Evolutionary conservation across 2,113 vertebrate species (phyloP), one percentile per base, ranked within the genome.

Genomic region (Rhea pennata): DNA sequence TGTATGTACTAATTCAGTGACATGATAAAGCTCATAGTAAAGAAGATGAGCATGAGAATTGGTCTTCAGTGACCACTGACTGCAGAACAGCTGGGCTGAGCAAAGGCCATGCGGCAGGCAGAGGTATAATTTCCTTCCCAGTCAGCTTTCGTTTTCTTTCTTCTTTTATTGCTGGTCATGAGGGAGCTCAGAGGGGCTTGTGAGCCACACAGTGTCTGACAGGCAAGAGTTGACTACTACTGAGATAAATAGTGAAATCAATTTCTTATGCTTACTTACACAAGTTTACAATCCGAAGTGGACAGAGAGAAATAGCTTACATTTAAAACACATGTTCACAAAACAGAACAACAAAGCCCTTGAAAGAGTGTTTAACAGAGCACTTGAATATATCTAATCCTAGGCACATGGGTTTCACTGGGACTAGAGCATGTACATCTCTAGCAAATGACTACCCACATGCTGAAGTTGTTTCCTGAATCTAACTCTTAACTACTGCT

Each of bases 391-490:
- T 27, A 10, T 58, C 79, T 64, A 65, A 84, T 9, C 15, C 90
- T 74, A 92, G 73, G 42, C 12, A 48, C 1, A 1, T 6, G 48
- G 58, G 48, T 76, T 92, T 87, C 69, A 46, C 48, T 44, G 58
- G 26, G 33, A 64, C 69, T 61, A 39, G 51, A 71, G 12, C 39
- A 59, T 16, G 6, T 54, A 51, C 2, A 0, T 31, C 26, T 66
- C 40, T 90, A 75, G 76, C 75, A 90, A 91, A 78, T 78, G 70
- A 84, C 91, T 94, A 67, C 50, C 84, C 83, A 74, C 19, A 46
- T 42, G 54, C 46, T 84, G 54, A 73, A 90, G 39, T 26, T 2
- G 3, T 74, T 96, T 92, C 72, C 92, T 90, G 93, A 87, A 77
- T 66, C 82, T 8, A 2, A 67, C 39, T 83, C 65, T 67, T 59